Evolutionary conservation across 2,888 invertebrate species (phyloP).

Genomic region (Agriopis leucophaearia): DNA sequence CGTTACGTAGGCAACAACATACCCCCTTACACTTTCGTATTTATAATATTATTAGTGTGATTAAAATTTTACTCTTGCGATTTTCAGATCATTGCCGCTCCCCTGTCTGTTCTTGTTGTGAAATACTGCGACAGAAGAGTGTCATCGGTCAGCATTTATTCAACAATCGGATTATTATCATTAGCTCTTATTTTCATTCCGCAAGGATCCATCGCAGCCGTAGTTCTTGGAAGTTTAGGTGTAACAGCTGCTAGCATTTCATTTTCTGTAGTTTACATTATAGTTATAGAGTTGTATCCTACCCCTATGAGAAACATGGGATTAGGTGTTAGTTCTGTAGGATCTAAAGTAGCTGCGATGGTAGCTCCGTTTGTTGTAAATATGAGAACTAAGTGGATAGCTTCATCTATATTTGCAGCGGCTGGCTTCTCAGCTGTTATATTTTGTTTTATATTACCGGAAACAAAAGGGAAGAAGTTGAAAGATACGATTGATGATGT

Average conservation of each 20-base stretch:
- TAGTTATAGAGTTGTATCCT: conserved; percentile 66
- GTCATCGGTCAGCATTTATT: conserved; percentile 47
- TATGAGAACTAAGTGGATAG: conserved; percentile 61
- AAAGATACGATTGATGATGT: conserved; percentile 59
- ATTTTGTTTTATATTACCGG: conserved; percentile 62
- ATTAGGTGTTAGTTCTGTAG: conserved; percentile 58
- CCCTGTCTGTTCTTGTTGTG: conserved; percentile 53
- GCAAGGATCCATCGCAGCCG: conserved; percentile 52
- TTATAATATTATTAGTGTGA: too few species aligned
- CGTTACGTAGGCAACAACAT: too few species aligned
- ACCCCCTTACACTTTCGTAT: too few species aligned
- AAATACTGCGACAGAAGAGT: conserved; percentile 58
- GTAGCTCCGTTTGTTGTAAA: conserved; percentile 65
- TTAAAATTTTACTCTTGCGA: conserved; percentile 8
- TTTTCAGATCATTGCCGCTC: conserved; percentile 60
- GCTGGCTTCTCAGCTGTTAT: conserved; percentile 59
- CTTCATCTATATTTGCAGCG: conserved; percentile 61
- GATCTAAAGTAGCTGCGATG: conserved; percentile 64
- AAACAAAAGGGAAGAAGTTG: conserved; percentile 66
- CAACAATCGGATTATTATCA: conserved; percentile 54
- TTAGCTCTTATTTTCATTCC: conserved; percentile 53
- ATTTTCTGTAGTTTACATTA: conserved; percentile 58
- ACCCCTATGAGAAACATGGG: conserved; percentile 70
- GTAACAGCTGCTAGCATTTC: conserved; percentile 46
- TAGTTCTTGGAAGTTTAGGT: conserved; percentile 54